Percentiles rank a stretch among this genome's conserved stretches.
These are phyloP conservation scores for Oxyteleia sp. DNA, from an alignment of 2,888 invertebrate species.

Conservation along the genomic window DNA sequence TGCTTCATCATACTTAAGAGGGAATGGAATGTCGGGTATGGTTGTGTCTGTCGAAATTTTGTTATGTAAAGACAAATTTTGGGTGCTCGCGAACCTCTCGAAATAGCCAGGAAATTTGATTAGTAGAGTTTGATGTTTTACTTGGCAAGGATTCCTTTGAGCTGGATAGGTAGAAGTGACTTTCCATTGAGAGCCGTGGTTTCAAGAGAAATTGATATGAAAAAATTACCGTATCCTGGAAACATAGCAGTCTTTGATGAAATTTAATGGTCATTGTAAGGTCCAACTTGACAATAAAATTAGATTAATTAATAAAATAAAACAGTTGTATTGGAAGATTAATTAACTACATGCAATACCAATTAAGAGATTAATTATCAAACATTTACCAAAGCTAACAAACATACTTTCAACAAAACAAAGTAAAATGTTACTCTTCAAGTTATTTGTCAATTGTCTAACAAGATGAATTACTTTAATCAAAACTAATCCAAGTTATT, in stretches of 20 bases:
- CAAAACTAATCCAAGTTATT: slow-evolving; percentile 10
- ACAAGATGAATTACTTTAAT: slow-evolving; percentile 7
- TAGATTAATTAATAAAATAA: neutral
- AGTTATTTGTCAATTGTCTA: neutral
- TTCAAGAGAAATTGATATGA: slow-evolving; percentile 33
- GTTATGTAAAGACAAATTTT: slow-evolving; percentile 44
- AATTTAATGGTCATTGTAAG: slow-evolving; percentile 4
- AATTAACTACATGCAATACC: no score
- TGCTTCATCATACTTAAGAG: slow-evolving; percentile 78
- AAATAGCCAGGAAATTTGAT: slow-evolving; percentile 28
- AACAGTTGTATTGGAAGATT: no score
- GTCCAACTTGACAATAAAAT: slow-evolving; percentile 1
- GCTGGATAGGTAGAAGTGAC: slow-evolving; percentile 18
- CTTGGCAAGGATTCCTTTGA: slow-evolving; percentile 43
- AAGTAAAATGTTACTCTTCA: no score
- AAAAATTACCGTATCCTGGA: slow-evolving; percentile 11
- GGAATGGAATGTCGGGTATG: slow-evolving; percentile 79
- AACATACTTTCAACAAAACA: no score
- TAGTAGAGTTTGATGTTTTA: slow-evolving; percentile 43
- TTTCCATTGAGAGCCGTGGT: slow-evolving; percentile 30
- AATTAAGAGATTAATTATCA: neutral
- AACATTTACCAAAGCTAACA: neutral
- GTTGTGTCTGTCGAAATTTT: slow-evolving; percentile 57
- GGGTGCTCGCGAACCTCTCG: slow-evolving; percentile 55
- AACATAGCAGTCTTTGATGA: slow-evolving; percentile 19